Evolutionary conservation across 2,797 vertebrate species (phyloP), one percentile per base, ranked within the genome.

Genomic region (Yasuhikotakia modesta): DNA sequence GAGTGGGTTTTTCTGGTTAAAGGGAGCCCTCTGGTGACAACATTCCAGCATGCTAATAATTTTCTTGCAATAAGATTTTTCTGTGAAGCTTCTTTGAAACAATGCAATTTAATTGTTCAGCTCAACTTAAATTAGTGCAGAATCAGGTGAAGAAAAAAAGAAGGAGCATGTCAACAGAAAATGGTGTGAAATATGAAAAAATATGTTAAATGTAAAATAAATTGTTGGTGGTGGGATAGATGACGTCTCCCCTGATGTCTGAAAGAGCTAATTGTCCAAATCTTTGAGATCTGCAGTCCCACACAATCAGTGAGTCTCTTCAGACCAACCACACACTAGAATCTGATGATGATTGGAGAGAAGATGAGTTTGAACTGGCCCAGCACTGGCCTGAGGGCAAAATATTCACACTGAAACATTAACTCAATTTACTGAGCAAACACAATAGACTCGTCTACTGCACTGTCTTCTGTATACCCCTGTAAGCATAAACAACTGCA

Each of bases 11-110:
- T 48, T 10, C 43, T 73, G 70, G 71, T 61, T 79, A 24, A 81
- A 74, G 70, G 65, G 81, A 39, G 82, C 76, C 82, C 76, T 78
- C 86, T 86, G 65, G 79, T 87, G 86, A 80, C 71, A 35, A 66
- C 22, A 32, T n/a, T 13, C 27, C 2, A 35, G 39, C 21, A 43
- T 70, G 21, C 13, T 16, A 57, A n/a, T 16, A 27, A 14, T 21
- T 13, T 30, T 24, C 22, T 14, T 27, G 22, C 8, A 3, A 1
- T 35, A 35, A 58, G 27, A 58, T 24, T 10, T 11, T 21, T 58
- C 5, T 27, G 13, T 35, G 17, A 63, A 63, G 12, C 55, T 27
- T 3, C 1, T 14, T 27, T 58, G 4, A 1, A 16, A 11, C 2
- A 22, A 55, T 55, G 17, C 17, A 35, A 6, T 5, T 35, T 6